phyloP scores from a whole-genome alignment of 2,113 vertebrate genomes.

The Heterotilapia buettikoferi region DNA sequence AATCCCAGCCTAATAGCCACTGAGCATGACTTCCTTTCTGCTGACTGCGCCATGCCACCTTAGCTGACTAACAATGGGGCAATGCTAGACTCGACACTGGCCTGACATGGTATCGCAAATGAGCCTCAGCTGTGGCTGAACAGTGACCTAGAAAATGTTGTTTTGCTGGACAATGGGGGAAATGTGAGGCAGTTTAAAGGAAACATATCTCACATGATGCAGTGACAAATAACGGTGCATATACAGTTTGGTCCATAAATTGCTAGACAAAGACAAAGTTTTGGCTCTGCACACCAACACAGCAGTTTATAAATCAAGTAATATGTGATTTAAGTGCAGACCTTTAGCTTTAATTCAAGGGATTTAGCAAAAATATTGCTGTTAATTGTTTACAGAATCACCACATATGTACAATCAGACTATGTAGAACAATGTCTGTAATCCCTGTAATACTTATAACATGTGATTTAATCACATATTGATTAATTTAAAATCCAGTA shows the following conservation, averaged over 20 bases:
- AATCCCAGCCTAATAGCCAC: background rate
- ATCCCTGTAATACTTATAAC: background rate
- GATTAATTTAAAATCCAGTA: background rate
- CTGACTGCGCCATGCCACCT: slow-evolving; percentile 3
- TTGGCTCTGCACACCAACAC: background rate
- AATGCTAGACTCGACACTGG: background rate
- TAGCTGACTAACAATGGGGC: slow-evolving; percentile 1
- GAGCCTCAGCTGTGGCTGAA: background rate
- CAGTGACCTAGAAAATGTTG: background rate
- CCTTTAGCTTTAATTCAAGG: background rate
- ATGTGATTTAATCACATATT: background rate
- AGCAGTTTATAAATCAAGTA: background rate
- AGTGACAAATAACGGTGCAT: background rate
- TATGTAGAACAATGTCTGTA: background rate
- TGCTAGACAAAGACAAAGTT: background rate
- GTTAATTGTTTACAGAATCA: background rate
- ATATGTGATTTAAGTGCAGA: background rate
- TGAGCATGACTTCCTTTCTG: slow-evolving; percentile 8
- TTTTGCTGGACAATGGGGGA: background rate
- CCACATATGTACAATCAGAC: background rate
- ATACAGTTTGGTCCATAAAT: background rate
- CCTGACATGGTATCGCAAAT: background rate
- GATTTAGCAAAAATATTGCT: background rate
- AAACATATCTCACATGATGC: background rate
- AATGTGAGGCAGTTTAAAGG: background rate